Evolutionary conservation across 2,888 invertebrate species (phyloP), one percentile per base, ranked within the genome.

Genomic region (Cantharis rufa): DNA sequence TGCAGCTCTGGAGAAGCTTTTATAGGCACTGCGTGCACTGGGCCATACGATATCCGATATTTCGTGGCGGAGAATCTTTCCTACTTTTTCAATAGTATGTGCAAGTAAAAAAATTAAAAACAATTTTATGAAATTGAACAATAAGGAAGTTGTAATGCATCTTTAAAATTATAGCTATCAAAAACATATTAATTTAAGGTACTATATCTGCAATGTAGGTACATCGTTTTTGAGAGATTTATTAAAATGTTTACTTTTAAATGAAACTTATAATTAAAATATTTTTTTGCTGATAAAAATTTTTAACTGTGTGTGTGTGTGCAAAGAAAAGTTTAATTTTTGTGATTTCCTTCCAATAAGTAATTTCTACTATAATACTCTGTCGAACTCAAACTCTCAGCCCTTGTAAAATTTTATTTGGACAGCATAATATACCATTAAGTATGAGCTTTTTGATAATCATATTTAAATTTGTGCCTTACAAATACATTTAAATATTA

Each of bases 21-120:
- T 86, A 86, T 86, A 86, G 85, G 78, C 80, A 81, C 80, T 79
- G 77, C 81, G 83, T 82, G 80, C 82, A 77, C 72, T 75, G 73
- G 77, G 77, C 77, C 79, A 75, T 79, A 72, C 74, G 69, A 76
- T 77, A 77, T 77, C 74, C 74, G 74, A 71, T 68, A 74, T 69
- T 72, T 32, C 66, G 69, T 66, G 24, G 64, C 24, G 64, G 18
- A 18, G 24, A 66, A 66, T 66, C 64, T 66, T 66, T 15, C 64
- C n/a, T 66, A 66, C 64, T 16, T 21, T 18, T 21, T 66, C 21
- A 21, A 66, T 66, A n/a, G 48, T 48, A 48, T 48, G n/a, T n/a
- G 48, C n/a, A 48, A 48, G 48, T 48, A 48, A 32, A 32, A 32
- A 13, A 32, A 4, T 24, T 32, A 32, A n/a, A 32, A 32, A 32